A percentile compares a stretch with the other conserved stretches of the same genome.
These are phyloP conservation scores for Aramus guarauna DNA, from an alignment of 2,113 vertebrate genomes.

Conservation along the genomic window DNA sequence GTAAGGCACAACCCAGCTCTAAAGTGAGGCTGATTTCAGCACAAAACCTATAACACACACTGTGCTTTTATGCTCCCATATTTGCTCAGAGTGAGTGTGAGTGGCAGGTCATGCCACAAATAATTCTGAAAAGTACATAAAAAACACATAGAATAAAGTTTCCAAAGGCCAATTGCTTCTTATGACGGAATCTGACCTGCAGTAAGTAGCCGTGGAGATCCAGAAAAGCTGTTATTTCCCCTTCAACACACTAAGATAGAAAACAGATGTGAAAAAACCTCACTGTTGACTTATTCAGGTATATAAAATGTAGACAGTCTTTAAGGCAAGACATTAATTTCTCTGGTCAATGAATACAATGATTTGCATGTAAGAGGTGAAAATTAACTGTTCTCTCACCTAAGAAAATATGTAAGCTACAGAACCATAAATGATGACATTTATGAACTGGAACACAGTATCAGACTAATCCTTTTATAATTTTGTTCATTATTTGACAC, in stretches of 20 bases:
- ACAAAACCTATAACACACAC: neutral
- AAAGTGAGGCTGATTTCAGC: neutral
- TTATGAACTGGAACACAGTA: constrained; percentile 7
- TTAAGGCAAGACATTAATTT: neutral
- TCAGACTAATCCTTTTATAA: neutral
- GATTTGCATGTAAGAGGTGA: neutral
- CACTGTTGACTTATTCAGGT: neutral
- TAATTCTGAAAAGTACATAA: neutral
- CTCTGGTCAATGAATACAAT: neutral
- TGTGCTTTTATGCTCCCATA: neutral
- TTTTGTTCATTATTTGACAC: neutral
- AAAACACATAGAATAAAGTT: neutral
- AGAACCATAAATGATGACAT: neutral
- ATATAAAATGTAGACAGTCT: neutral
- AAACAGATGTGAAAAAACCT: neutral
- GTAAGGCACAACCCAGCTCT: neutral
- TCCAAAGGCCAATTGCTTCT: neutral
- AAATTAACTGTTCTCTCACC: constrained; percentile 24
- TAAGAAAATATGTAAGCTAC: constrained; percentile 5
- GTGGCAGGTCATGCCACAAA: neutral
- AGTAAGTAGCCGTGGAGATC: neutral
- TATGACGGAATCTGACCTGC: neutral
- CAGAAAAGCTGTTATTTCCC: neutral
- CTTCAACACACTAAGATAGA: neutral
- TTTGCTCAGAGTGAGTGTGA: neutral